phyloP scores from a whole-genome alignment of 2,797 vertebrate species.

The Thripadectes ignobilis region DNA sequence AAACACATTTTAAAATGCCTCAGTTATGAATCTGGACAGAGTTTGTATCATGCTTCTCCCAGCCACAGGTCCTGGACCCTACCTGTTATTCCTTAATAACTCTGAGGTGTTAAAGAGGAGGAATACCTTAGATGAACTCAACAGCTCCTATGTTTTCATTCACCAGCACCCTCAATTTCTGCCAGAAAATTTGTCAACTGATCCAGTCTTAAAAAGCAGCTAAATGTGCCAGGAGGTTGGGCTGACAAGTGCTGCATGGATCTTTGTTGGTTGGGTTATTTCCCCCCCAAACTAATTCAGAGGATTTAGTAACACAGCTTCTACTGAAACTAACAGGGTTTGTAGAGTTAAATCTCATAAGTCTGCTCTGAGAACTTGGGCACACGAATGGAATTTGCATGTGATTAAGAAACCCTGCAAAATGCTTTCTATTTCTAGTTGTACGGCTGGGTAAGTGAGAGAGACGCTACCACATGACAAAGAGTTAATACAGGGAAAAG shows the following conservation, averaged over 20 bases:
- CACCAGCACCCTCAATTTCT: neutral
- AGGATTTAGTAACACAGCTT: neutral
- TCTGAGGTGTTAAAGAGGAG: neutral
- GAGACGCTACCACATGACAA: neutral
- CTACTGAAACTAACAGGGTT: neutral
- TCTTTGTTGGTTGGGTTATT: neutral
- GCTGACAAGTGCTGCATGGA: neutral
- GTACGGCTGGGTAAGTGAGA: neutral
- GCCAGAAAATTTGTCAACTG: neutral
- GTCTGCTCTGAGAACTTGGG: neutral
- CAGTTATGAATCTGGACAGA: neutral
- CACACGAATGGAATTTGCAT: slow-evolving; percentile 20
- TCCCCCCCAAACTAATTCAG: neutral
- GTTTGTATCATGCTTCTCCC: neutral
- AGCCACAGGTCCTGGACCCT: neutral
- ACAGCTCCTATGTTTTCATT: neutral
- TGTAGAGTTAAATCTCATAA: neutral
- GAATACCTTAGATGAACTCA: neutral
- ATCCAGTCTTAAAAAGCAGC: neutral
- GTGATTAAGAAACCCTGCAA: slow-evolving; percentile 1
- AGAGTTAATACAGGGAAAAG: neutral
- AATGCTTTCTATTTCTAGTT: neutral
- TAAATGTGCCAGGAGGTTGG: neutral
- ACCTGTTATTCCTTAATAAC: neutral
- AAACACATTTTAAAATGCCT: neutral